Evolutionary conservation across 2,797 vertebrate species (phyloP), one percentile per base, ranked within the genome.

Genomic region (Scolopax bukidnonensis): DNA sequence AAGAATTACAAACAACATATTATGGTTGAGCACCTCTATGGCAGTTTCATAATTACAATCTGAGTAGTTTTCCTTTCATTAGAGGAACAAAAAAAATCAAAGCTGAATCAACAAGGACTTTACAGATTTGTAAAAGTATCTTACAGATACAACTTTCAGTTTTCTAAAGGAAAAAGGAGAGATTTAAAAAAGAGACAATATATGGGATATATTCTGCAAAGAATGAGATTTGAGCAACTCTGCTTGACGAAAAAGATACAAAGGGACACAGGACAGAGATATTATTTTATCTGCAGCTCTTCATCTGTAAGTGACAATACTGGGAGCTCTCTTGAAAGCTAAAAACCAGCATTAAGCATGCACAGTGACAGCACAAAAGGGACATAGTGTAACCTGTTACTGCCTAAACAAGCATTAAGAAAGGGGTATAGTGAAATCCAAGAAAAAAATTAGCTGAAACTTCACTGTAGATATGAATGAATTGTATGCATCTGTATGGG

Each of bases 301-400:
- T 48, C 20, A 27, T 15, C 16, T 4, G 1, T 40, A 36, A 61
- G 33, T 20, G 43, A 25, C 27, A 12, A 32, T 30, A 14, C 61
- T 21, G 43, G 36, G 33, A 6, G 15, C 36, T 68, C 50, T 51
- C 50, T 20, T 30, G 32, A 41, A 69, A 80, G 59, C 23, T 36
- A 76, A 85, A 50, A 84, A 5, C 12, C 50, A 86, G 64, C 3
- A 9, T 7, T 43, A 73, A 73, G 45, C 17, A 60, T n/a, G 8
- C 3, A 11, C 19, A 28, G 28, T 71, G 54, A 50, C 30, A 80
- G 50, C 27, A 73, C 5, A 43, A 36, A 43, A 83, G 5, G 6
- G 30, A 14, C 40, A 61, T 19, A 20, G 6, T 43, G 47, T 30
- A 61, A 74, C 4, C 9, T 32, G 12, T 0, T 13, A 4, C 36